Evolutionary conservation across 2,888 invertebrate genomes (phyloP), one percentile per base, ranked within the genome.

Genomic region (Prosapia bicincta): DNA sequence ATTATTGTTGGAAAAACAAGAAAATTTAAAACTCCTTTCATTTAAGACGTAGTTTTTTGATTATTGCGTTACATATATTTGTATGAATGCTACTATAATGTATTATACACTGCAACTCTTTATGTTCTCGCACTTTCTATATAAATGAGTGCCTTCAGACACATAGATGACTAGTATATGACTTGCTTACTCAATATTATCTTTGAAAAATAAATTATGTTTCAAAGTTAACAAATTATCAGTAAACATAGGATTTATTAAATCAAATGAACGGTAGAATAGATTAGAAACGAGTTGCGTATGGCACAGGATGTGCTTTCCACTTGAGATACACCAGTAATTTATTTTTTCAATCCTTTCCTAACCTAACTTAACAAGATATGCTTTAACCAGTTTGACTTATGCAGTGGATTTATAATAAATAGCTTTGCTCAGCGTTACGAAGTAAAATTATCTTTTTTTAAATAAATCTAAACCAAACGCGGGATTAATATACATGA

Each of bases 391-490:
- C 54, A 2, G 54, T 20, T 20, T 54, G 20, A 20, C 54, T 54
- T 54, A 20, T 20, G 20, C 13, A n/a, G 54, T 54, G 54, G 54
- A 20, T 54, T 54, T 54, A 20, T 54, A 54, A 54, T 54, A 54
- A 54, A 54, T 54, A 54, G 54, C 54, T 54, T 20, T 54, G 54
- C 54, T 20, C 13, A 9, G 54, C 9, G 3, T 54, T 54, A 20
- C 54, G 7, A 54, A 54, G 20, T 54, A 20, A 54, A 54, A 54
- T 54, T 54, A 54, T 54, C 20, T 54, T 54, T 54, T 54, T 54
- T 54, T 54, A 54, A 54, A 54, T 54, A 54, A 54, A 54, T 54
- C 54, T 54, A 54, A 54, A 54, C 54, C 54, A 54, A 54, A 54
- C 54, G 20, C 13, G 54, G 54, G 54, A 54, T 54, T 54, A 54